Base-by-base conservation (phyloP, 1,140 invertebrate genomes). In the Drosophila pruinosa region DNA sequence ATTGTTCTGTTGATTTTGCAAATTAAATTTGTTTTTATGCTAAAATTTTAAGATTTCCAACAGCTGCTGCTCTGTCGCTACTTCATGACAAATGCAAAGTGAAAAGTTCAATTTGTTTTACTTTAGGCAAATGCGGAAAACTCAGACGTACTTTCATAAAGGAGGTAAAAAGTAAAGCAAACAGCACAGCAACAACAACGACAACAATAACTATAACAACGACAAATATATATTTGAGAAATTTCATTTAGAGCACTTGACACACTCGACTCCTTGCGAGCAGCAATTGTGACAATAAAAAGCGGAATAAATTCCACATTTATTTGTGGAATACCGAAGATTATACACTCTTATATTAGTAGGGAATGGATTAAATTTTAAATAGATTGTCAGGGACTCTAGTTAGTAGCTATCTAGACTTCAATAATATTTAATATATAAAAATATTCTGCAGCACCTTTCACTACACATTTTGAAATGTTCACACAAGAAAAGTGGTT, bases 21-120 rank as follows among this genome's bases (percentile, higher is more conserved):
- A 56, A 78, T 73, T 78, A 50, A 34, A 43, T 50, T 72, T 68
- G 15, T 34, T 48, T 62, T 52, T 17, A 24, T 58, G 38, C 59
- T 36, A 22, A 47, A 52, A 67, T 72, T 68, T 72, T 48, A 57
- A 75, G 43, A 62, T 68, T 72, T 57, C n/a, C 56, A 67, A 21
- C 59, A 65, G 61, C 59, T 65, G 68, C 21, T 43, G 8, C 34
- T 28, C 4, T 28, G 26, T 7, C 6, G 26, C 4, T 41, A 15
- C 54, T 41, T 36, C 38, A 57, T 57, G 65, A 63, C 58, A 63
- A 63, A 63, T 70, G 48, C 54, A 45, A 69, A 71, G 61, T 65
- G 36, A 61, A 83, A 78, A 78, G 57, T 48, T 67, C 62, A 75
- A 82, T 82, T 75, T 65, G 38, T 64, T 82, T 71, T 62, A 24